phyloP scores from a whole-genome alignment of 1,140 invertebrate genomes.

The Bombyx mandarina region DNA sequence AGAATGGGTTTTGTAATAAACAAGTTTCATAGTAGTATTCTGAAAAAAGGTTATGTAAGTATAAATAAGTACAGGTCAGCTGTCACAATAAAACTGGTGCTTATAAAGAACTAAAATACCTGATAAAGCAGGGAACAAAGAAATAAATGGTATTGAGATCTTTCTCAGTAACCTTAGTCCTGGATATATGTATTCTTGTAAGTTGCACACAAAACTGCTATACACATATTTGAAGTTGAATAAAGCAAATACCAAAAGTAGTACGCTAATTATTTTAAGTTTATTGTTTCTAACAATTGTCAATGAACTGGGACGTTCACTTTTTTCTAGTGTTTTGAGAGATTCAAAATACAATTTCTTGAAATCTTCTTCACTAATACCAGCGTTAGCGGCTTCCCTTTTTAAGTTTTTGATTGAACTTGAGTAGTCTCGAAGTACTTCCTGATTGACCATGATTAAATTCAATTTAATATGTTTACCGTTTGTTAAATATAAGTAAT shows the following conservation, averaged over 20 bases:
- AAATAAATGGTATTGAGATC: slow-evolving; percentile 75
- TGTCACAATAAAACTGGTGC: neutral
- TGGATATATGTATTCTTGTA: slow-evolving; percentile 80
- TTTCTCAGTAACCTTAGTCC: slow-evolving; percentile 74
- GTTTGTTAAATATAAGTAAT: no score
- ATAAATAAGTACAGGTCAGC: no score
- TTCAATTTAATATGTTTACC: no score
- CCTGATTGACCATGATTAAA: neutral
- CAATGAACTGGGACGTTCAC: slow-evolving; percentile 5
- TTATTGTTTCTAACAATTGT: slow-evolving; percentile 13
- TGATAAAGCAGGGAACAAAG: slow-evolving; percentile 74
- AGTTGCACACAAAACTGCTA: slow-evolving; percentile 73
- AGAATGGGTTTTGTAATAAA: slow-evolving; percentile 82
- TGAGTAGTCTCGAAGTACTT: slow-evolving; percentile 27
- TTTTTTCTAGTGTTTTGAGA: slow-evolving; percentile 49
- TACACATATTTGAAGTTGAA: slow-evolving; percentile 62
- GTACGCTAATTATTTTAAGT: slow-evolving; percentile 15
- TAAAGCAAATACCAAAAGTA: slow-evolving; percentile 15
- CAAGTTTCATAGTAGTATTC: slow-evolving; percentile 86
- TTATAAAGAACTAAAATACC: slow-evolving; percentile 47
- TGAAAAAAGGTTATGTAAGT: slow-evolving; percentile 46
- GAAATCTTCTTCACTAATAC: slow-evolving; percentile 69
- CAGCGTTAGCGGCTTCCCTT: slow-evolving; percentile 31
- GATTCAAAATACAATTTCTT: slow-evolving; percentile 68
- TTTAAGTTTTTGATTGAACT: slow-evolving; percentile 35